Conservation (phyloP, 2,888 invertebrate species). For the Aphodius sticticus region DNA sequence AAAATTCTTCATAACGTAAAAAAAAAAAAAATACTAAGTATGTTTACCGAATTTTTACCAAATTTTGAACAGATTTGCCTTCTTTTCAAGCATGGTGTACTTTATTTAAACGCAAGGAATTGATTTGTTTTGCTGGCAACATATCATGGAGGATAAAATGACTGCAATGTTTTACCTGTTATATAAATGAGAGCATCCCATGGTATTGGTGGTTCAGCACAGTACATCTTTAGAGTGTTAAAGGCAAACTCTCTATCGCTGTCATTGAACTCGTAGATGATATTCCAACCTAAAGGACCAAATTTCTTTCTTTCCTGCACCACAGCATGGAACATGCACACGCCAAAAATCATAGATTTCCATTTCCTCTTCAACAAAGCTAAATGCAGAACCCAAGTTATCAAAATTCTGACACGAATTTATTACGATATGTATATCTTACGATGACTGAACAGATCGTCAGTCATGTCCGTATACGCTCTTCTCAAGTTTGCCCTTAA, state of each 20-base stretch:
- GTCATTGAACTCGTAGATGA: slow-evolving; percentile 91
- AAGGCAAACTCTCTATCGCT: slow-evolving; percentile 91
- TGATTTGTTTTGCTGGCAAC: too few species aligned
- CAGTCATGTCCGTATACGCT: slow-evolving; percentile 79
- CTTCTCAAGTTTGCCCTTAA: slow-evolving; percentile 87
- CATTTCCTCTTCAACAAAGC: slow-evolving; percentile 69
- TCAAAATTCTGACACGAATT: background rate
- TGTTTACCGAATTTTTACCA: slow-evolving; percentile 5
- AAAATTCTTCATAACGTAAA: too few species aligned
- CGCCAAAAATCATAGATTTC: slow-evolving; percentile 79
- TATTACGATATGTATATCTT: slow-evolving; percentile 34
- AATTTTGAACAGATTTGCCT: too few species aligned
- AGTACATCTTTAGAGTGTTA: slow-evolving; percentile 86
- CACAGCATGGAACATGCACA: slow-evolving; percentile 93
- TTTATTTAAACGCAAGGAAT: too few species aligned
- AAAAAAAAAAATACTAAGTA: too few species aligned
- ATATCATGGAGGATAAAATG: too few species aligned
- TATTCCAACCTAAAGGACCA: slow-evolving; percentile 93
- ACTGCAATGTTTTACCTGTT: slow-evolving; percentile 65
- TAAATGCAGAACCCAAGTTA: slow-evolving; percentile 48
- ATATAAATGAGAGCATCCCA: slow-evolving; percentile 93
- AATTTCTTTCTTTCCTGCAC: slow-evolving; percentile 93
- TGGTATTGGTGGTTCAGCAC: slow-evolving; percentile 72
- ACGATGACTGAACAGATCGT: slow-evolving; percentile 83
- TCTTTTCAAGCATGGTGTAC: too few species aligned